Evolutionary conservation across 2,888 invertebrate genomes (phyloP), one percentile per base, ranked within the genome.

Genomic region (Notocelia uddmanniana): DNA sequence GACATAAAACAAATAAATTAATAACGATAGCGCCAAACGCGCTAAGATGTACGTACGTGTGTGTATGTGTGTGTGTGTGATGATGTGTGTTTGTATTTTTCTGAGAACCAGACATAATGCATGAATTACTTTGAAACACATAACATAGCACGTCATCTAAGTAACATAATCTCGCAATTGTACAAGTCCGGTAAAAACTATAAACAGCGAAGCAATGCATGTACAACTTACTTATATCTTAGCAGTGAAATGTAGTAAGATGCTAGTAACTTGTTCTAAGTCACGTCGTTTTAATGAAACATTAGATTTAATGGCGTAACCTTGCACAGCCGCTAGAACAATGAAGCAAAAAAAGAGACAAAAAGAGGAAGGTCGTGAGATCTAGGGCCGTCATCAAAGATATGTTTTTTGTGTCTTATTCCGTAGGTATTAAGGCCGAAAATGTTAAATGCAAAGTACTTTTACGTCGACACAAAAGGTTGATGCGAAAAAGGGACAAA

Each of bases 101-200:
- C n/a, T n/a, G n/a, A n/a, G n/a, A n/a, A n/a, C n/a, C n/a, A n/a
- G n/a, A n/a, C n/a, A n/a, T n/a, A n/a, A n/a, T n/a, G n/a, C n/a
- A n/a, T n/a, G n/a, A n/a, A n/a, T n/a, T n/a, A n/a, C n/a, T n/a
- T n/a, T n/a, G n/a, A n/a, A n/a, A n/a, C n/a, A n/a, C n/a, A n/a
- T n/a, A n/a, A 5, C 11, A 0, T 37, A n/a, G n/a, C n/a, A 21
- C 21, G 3, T 54, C n/a, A 64, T 54, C 21, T 54, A 64, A 19
- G 15, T 54, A 54, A 19, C 34, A 63, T 48, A 64, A 64, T 52
- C 52, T 64, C 52, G 19, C 15, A 31, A 63, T 34, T 64, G 37
- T 54, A 59, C 23, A 50, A 60, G 60, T 37, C n/a, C n/a, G 37
- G 37, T 34, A 64, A 64, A 64, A 64, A 64, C 64, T 64, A 54